Base-by-base conservation (phyloP, 2,113 vertebrate species). In the Corvus moneduloides region DNA sequence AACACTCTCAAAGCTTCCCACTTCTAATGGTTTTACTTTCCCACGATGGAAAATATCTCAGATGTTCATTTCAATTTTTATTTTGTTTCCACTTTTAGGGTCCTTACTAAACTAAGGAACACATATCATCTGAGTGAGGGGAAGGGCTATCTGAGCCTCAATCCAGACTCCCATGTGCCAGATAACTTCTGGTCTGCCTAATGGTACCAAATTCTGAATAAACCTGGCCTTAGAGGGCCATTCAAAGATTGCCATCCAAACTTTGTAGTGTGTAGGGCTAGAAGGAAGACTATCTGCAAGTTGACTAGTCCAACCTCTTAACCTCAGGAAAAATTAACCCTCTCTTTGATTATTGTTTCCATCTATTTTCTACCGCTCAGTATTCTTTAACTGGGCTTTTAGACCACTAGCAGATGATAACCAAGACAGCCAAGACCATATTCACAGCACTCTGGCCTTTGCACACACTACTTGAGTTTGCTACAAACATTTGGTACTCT, bases 51-150 rank as follows among this genome's bases (percentile, higher is more conserved):
- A 90, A 94, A 94, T 75, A 93, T 49, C 71, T 87, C 33, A n/a
- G 71, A 87, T 78, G 46, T 73, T 93, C 13, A 86, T 94, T 94
- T 95, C 83, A 89, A 92, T 93, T 93, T 96, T 94, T 84, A 72
- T 89, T 91, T 91, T 75, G 13, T 82, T 97, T 96, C 93, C 76
- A 67, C n/a, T 78, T 94, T 59, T 84, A 72, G 46, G 78, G 39
- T 82, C 13, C 79, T 37, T 58, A 54, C 48, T 46, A 55, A 87
- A 71, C 49, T 22, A 37, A 94, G 59, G 73, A 94, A 89, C 2
- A 4, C 10, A n/a, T 35, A 48, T 30, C 18, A 67, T 75, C 63
- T 28, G 41, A 56, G 54, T 39, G 28, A 61, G 43, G 16, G 22
- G 44, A 83, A 93, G 64, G 15, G 24, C 30, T 79, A 28, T 16